These are phyloP conservation scores for Gila orcuttii DNA, from an alignment of 2,113 vertebrate genomes.

Conservation along the genomic window DNA sequence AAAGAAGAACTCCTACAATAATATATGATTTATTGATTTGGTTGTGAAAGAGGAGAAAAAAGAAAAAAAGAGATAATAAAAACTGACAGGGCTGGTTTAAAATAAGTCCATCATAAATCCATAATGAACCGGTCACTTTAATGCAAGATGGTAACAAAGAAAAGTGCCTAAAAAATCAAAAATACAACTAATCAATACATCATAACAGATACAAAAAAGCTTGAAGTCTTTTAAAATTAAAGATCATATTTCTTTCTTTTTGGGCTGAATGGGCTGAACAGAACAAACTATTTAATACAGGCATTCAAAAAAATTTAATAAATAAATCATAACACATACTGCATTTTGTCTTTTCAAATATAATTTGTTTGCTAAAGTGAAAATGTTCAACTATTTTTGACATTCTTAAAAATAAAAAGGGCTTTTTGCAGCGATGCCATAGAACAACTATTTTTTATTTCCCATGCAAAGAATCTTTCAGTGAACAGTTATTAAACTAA, in stretches of 20 bases:
- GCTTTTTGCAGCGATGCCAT: too few species aligned
- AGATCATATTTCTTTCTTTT: background rate
- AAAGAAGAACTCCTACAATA: background rate
- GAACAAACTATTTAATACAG: background rate
- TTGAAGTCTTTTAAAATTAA: background rate
- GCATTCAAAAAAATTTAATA: background rate
- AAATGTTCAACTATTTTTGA: too few species aligned
- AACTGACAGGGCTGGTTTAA: background rate
- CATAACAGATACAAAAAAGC: background rate
- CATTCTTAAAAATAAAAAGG: too few species aligned
- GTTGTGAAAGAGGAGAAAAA: background rate
- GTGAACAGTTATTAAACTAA: too few species aligned
- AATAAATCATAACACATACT: background rate
- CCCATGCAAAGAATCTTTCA: too few species aligned
- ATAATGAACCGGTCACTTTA: background rate
- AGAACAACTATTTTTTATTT: too few species aligned
- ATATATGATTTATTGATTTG: background rate
- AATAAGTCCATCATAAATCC: background rate
- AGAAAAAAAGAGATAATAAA: background rate
- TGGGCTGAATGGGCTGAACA: background rate
- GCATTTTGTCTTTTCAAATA: background rate
- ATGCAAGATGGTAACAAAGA: background rate
- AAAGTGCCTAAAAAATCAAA: background rate
- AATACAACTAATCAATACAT: background rate
- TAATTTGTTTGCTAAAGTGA: background rate